A percentile compares a stretch with the other conserved stretches of the same genome.
Evolutionary conservation across 2,888 invertebrate genomes (phyloP).

Genomic region (Colletes collaris): DNA sequence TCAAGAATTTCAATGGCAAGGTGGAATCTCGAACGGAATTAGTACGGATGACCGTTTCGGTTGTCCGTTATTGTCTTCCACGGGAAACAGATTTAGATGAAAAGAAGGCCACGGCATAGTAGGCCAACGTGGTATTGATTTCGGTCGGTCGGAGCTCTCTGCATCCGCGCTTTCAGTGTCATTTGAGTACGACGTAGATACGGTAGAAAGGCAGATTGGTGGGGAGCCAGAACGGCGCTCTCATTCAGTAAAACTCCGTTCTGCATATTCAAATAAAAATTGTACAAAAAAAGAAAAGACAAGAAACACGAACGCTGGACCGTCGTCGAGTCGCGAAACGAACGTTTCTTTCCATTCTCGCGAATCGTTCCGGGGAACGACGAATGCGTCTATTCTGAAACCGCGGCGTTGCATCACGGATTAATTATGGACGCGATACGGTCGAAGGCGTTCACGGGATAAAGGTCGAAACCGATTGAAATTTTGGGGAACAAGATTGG

Average conservation of each 20-base stretch:
- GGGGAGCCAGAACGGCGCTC: constrained; percentile 22
- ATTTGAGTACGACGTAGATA: constrained; percentile 67
- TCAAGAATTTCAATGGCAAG: background rate
- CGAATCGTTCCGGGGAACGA: background rate
- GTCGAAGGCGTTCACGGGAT: background rate
- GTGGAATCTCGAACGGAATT: background rate
- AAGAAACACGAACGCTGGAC: constrained; percentile 2
- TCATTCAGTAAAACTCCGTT: constrained; percentile 53
- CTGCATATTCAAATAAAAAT: constrained; percentile 15
- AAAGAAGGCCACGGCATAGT: constrained; percentile 75
- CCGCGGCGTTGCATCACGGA: background rate
- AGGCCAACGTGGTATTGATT: constrained; percentile 73
- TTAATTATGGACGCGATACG: background rate
- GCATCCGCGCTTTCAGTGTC: constrained; percentile 72
- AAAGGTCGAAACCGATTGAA: background rate
- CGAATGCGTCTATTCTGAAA: too few species aligned
- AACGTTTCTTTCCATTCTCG: background rate
- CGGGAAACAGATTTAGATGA: constrained; percentile 64
- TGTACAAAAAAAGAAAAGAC: background rate
- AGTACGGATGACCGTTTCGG: background rate
- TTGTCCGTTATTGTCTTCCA: constrained; percentile 25
- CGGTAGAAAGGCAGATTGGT: constrained; percentile 34
- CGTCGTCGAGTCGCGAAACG: background rate
- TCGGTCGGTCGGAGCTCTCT: constrained; percentile 68
- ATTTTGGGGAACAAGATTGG: background rate